These are phyloP conservation scores for Fulmarus glacialis DNA, from an alignment of 2,113 vertebrate species.

Conservation along the genomic window DNA sequence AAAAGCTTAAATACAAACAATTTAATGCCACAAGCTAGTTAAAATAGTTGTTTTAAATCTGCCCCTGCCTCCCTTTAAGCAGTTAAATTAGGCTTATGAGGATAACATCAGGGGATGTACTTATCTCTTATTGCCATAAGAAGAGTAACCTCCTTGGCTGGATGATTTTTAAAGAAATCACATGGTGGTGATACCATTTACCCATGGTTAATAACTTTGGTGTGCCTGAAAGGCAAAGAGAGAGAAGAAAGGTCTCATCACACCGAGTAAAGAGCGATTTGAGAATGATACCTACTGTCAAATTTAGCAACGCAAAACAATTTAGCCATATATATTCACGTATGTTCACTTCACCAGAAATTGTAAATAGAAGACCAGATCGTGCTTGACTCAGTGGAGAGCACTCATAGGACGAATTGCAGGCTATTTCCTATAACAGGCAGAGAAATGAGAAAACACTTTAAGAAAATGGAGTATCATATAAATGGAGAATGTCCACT, in stretches of 20 bases:
- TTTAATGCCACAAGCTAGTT: background rate
- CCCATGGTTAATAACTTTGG: background rate
- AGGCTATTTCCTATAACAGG: background rate
- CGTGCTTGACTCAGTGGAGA: background rate
- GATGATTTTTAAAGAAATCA: conserved; percentile 30
- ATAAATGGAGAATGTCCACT: background rate
- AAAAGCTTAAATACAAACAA: background rate
- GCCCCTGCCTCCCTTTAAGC: background rate
- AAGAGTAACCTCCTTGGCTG: background rate
- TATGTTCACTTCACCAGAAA: background rate
- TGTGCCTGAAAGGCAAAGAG: background rate
- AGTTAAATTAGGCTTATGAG: background rate
- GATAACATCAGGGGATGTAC: background rate
- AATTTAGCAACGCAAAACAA: background rate
- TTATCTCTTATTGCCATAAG: background rate
- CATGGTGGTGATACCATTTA: background rate
- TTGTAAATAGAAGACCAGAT: background rate
- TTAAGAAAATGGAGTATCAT: background rate
- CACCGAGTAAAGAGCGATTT: background rate
- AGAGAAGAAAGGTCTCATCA: background rate
- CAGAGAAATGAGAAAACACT: background rate
- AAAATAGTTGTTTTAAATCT: background rate
- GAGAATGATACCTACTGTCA: background rate
- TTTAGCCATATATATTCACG: background rate
- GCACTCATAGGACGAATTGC: background rate